Base-by-base conservation (phyloP, 1,140 invertebrate genomes). In the Drosophila nannoptera region DNA sequence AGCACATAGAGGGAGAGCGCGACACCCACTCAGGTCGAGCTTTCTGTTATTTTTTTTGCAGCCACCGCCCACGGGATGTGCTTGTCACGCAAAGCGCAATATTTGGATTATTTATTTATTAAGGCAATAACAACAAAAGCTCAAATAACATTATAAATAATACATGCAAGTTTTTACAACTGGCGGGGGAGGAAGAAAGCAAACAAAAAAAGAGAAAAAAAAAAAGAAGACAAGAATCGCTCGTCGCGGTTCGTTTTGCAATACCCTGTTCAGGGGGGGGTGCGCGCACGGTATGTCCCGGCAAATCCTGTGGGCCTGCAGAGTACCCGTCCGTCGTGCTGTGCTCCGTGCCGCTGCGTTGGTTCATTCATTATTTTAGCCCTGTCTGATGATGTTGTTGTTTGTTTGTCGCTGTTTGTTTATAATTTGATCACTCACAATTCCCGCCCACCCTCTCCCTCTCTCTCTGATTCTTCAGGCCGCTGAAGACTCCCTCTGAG, bases 71-170 rank as follows among this genome's bases (percentile, higher is more conserved):
- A 69, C 67, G 56, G 69, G 55, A 58, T 72, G 69, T 72, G 64
- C 64, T 68, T 68, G 64, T 68, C 69, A 72, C 68, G 64, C 64
- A 56, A 72, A 72, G 69, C 69, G 53, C 56, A 72, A 62, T 62
- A 72, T 72, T 68, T 68, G 65, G 65, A 68, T 72, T 72, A 72
- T 68, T 72, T 72, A 72, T 72, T 72, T 68, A 72, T 67, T 62
- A 68, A 56, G 56, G 53, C 56, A 68, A 71, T 67, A 60, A 55
- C 50, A 67, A 71, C 50, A 56, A 55, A 22, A 38, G 38, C 16
- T 43, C 49, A 67, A 66, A 71, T 55, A 67, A 56, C 55, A 61
- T 67, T 60, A 67, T 71, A 67, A 71, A 67, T 67, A 67, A 71
- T 55, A 71, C 69, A 67, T 67, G 56, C 42, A 66, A 67, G 50